Conservation (phyloP, 2,888 invertebrate species). For the Leucophora obtusa region DNA sequence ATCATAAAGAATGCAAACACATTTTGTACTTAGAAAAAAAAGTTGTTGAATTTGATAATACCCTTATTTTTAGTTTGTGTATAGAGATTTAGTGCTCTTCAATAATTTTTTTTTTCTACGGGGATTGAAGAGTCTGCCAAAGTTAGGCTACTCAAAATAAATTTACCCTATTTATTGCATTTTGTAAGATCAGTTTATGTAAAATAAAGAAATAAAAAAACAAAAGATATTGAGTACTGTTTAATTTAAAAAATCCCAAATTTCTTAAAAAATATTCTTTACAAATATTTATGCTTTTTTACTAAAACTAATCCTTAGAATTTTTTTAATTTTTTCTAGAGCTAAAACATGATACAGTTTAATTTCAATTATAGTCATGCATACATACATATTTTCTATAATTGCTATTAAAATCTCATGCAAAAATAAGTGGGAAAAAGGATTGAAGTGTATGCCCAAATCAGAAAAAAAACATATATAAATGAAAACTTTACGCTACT, state of each 20-base stretch:
- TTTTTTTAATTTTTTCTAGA: background rate
- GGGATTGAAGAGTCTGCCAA: background rate
- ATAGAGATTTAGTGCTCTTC: constrained; percentile 12
- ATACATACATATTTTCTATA: background rate
- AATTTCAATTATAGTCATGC: background rate
- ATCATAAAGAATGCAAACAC: constrained; percentile 30
- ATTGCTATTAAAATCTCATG: background rate
- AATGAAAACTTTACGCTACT: constrained; percentile 44
- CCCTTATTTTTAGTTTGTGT: background rate
- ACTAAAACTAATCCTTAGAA: no score
- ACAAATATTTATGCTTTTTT: no score
- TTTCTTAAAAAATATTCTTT: no score
- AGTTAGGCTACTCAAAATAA: background rate
- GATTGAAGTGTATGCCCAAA: background rate
- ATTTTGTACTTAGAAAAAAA: background rate
- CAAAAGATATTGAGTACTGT: no score
- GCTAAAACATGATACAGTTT: background rate
- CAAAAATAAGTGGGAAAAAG: background rate
- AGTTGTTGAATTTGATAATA: background rate
- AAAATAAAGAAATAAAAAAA: background rate
- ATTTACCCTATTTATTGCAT: background rate
- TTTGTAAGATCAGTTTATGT: background rate
- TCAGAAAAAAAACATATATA: constrained; percentile 8
- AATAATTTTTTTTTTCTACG: background rate
- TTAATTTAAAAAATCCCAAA: no score